These are phyloP conservation scores for Pongo abelii DNA, from an alignment of 2,113 vertebrate genomes.

Conservation along the genomic window DNA sequence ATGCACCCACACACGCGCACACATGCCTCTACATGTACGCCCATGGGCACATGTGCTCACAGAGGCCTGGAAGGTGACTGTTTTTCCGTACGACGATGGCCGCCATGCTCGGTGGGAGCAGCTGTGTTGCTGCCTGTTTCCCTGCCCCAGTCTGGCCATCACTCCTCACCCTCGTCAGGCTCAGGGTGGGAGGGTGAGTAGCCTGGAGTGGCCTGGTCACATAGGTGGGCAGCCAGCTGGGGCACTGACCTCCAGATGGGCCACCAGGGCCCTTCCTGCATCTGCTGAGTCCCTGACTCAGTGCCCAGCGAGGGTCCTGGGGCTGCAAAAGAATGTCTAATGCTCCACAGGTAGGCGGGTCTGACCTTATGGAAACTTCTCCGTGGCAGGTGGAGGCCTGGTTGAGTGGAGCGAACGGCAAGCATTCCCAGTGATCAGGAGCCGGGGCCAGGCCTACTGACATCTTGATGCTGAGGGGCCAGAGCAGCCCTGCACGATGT, in stretches of 20 bases:
- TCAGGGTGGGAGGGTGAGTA: neutral
- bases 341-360: neutral
- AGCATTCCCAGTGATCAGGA: neutral
- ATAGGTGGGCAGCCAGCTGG: neutral
- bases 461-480: neutral
- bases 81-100: neutral
- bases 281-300: neutral
- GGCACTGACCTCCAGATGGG: too few relatives aligned
- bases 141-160: neutral
- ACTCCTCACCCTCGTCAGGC: too few relatives aligned
- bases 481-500: fast-evolving
- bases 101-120: fast-evolving
- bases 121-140: fast-evolving
- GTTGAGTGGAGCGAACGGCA: neutral
- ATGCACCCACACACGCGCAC: too few relatives aligned
- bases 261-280: neutral
- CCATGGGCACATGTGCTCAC: fast-evolving
- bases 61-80: neutral
- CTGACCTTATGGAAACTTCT: neutral
- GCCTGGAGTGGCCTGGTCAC: neutral
- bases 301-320: neutral
- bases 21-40: neutral
- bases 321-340: neutral
- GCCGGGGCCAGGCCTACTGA: neutral
- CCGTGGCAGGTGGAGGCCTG: neutral